Conservation (phyloP, 1,140 invertebrate species). For the Drosophila carrolli region DNA sequence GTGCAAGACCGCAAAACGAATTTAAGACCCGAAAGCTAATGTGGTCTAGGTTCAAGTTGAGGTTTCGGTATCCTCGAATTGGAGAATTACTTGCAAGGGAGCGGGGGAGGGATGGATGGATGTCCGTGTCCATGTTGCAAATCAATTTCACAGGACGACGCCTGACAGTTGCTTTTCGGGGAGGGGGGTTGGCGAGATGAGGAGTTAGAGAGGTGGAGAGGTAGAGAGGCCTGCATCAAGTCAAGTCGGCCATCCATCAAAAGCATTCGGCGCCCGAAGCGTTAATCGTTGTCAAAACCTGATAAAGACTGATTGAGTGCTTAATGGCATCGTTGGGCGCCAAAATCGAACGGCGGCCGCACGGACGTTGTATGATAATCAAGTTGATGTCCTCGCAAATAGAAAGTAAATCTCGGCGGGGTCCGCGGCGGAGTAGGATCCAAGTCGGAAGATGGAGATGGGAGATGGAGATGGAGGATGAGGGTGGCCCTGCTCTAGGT, state of each 20-base stretch:
- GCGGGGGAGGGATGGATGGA: neutral
- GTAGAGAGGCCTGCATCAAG: conserved; percentile 20
- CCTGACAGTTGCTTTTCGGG: conserved; percentile 31
- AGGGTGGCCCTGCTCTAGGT: conserved; percentile 36
- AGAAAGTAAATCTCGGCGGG: conserved; percentile 43
- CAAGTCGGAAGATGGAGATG: neutral
- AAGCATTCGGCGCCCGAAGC: conserved; percentile 73
- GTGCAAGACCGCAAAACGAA: conserved; percentile 64
- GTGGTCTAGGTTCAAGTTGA: conserved; percentile 21
- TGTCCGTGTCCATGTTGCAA: conserved; percentile 40
- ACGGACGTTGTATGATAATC: conserved; percentile 52
- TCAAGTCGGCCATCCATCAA: conserved; percentile 74
- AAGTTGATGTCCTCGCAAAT: conserved; percentile 51
- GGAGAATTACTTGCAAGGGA: neutral
- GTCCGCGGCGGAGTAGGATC: neutral
- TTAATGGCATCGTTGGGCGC: conserved; percentile 68
- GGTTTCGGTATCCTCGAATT: neutral
- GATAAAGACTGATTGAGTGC: conserved; percentile 83
- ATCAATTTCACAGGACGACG: conserved; percentile 68
- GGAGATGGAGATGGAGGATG: neutral
- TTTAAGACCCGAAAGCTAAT: conserved; percentile 57
- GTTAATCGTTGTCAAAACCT: conserved; percentile 83
- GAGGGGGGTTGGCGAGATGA: neutral
- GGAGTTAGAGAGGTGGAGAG: neutral
- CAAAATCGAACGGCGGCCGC: conserved; percentile 17